A percentile compares a stretch with the other conserved stretches of the same genome.
Conservation (phyloP, 2,797 vertebrate genomes). For the Apogon talboti region DNA sequence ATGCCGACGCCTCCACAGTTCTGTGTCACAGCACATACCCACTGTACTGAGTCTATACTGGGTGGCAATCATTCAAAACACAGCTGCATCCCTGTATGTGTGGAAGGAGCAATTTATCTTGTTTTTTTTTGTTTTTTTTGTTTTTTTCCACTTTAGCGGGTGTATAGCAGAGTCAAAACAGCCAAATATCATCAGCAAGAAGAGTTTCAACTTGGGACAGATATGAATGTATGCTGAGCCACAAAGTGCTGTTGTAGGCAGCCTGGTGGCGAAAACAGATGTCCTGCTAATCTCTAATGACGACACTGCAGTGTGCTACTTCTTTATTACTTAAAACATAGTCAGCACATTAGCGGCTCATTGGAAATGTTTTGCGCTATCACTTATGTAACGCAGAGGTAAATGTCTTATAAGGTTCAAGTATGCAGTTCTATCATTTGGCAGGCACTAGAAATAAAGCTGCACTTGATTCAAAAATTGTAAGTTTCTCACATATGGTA, state of each 20-base stretch:
- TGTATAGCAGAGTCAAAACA: conserved; percentile 5
- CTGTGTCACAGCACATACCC: conserved; percentile 21
- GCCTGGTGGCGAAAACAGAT: background rate
- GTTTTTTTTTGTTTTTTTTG: too few species aligned
- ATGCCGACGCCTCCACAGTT: conserved; percentile 28
- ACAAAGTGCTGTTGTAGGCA: background rate
- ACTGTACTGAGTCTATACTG: conserved; percentile 16
- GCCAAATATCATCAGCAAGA: background rate
- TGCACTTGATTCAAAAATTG: background rate
- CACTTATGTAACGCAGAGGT: too few species aligned
- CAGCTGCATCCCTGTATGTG: conserved; percentile 4
- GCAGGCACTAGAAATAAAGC: conserved; percentile 2
- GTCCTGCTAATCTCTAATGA: background rate
- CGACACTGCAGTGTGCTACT: background rate
- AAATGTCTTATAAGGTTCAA: background rate
- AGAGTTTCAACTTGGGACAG: background rate
- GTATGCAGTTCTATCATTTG: conserved; percentile 10
- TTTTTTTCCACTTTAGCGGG: background rate
- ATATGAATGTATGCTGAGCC: background rate
- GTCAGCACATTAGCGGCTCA: background rate
- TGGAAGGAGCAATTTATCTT: background rate
- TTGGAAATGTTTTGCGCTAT: background rate
- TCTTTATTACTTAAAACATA: conserved; percentile 5
- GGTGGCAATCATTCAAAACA: conserved; percentile 14
- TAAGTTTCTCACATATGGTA: background rate